Conservation (phyloP, 2,797 vertebrate genomes). For the Perdix hodgsoniae region DNA sequence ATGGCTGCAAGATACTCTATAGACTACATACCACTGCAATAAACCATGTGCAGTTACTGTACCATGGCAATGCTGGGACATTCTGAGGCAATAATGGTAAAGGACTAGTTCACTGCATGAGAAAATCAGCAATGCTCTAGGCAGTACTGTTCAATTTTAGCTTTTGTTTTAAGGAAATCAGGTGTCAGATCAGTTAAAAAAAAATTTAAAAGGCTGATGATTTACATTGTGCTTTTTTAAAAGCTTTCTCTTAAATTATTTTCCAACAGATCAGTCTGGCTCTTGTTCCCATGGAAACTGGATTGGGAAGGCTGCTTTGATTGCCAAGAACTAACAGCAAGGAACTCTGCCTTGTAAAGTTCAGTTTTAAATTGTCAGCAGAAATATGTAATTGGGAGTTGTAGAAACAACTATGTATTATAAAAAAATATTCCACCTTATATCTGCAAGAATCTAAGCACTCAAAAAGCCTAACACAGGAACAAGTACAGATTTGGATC, state of each 20-base stretch:
- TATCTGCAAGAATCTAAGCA: not conserved
- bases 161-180: slow-evolving; percentile 54
- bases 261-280: slow-evolving; percentile 27
- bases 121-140: slow-evolving; percentile 21
- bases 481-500: not conserved
- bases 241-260: slow-evolving; percentile 59
- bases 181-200: slow-evolving; percentile 3
- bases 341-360: slow-evolving; percentile 42
- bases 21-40: not conserved
- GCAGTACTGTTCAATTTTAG: not conserved
- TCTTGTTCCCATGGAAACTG: slow-evolving; percentile 75
- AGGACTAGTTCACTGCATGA: not conserved
- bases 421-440: not conserved
- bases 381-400: not conserved
- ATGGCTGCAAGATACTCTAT: not conserved
- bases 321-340: slow-evolving; percentile 33
- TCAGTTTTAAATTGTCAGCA: slow-evolving; percentile 16
- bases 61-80: not conserved
- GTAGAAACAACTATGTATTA: not conserved
- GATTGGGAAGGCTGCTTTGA: slow-evolving; percentile 36
- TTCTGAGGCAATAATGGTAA: not conserved
- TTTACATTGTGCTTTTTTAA: slow-evolving; percentile 69
- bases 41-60: not conserved
- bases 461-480: not conserved
- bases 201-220: not conserved